These are phyloP conservation scores for Ptilodon capucinus DNA, from an alignment of 2,888 invertebrate species.

Conservation along the genomic window DNA sequence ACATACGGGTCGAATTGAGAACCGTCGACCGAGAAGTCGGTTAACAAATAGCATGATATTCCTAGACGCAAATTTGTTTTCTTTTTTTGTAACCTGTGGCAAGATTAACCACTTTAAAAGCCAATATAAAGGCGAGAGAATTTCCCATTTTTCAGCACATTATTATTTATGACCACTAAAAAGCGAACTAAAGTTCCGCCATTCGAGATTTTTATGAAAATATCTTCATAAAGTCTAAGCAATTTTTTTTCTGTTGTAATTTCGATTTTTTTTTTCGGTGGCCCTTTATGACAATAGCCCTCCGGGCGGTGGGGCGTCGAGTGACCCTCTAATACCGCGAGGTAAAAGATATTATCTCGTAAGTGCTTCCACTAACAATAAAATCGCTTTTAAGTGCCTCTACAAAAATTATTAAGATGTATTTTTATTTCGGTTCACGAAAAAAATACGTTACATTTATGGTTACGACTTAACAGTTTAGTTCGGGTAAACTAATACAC, in stretches of 20 bases:
- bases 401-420: constrained; percentile 36
- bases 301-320: constrained; percentile 31
- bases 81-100: no score
- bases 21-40: no score
- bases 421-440: constrained; percentile 8
- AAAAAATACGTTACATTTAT: not conserved
- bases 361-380: constrained; percentile 49
- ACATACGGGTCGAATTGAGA: no score
- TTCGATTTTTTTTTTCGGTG: constrained; percentile 34
- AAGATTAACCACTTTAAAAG: no score
- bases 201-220: not conserved
- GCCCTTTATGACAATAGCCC: constrained; percentile 37
- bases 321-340: constrained; percentile 50
- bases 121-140: no score
- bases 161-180: not conserved
- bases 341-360: constrained; percentile 55
- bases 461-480: not conserved
- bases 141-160: no score
- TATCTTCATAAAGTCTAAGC: constrained; percentile 36
- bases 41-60: no score
- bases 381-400: constrained; percentile 44
- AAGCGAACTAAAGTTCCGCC: not conserved
- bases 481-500: no score
- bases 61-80: no score
- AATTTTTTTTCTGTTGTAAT: constrained; percentile 32